Percentiles rank a stretch among this genome's conserved stretches.
These are phyloP conservation scores for Taenioides sp. DNA, from an alignment of 2,797 vertebrate genomes.

Conservation along the genomic window DNA sequence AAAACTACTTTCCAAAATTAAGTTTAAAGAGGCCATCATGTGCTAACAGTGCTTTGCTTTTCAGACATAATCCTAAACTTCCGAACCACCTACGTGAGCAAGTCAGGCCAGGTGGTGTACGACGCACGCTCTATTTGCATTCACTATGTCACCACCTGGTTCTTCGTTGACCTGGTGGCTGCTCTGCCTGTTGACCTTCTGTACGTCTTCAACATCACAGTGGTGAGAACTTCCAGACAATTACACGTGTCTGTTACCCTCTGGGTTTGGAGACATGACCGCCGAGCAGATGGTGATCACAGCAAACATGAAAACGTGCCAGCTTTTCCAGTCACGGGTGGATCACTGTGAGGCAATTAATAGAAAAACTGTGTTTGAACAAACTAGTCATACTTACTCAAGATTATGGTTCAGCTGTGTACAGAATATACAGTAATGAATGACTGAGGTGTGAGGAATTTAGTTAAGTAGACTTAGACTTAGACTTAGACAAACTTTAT, in stretches of 20 bases:
- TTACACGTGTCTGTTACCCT: conserved; percentile 1
- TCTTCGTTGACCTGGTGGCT: conserved; percentile 94
- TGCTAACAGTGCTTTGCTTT: conserved; percentile 20
- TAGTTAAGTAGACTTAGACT: too few species aligned
- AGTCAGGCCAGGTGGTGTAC: conserved; percentile 94
- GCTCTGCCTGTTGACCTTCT: conserved; percentile 96
- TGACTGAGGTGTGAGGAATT: background rate
- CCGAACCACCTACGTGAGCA: conserved; percentile 94
- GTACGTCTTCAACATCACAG: conserved; percentile 94
- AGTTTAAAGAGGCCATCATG: background rate
- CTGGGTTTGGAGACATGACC: conserved; percentile 3
- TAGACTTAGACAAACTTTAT: too few species aligned
- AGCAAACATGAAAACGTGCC: background rate
- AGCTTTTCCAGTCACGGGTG: conserved; percentile 5
- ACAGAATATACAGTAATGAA: background rate
- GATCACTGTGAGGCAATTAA: background rate
- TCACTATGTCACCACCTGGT: conserved; percentile 97
- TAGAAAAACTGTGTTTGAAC: conserved; percentile 16
- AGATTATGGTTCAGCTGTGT: conserved; percentile 10
- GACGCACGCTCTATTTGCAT: conserved; percentile 92
- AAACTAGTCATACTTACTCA: conserved; percentile 15
- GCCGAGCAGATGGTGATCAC: background rate
- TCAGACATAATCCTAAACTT: conserved; percentile 97
- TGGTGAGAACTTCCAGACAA: conserved; percentile 80
- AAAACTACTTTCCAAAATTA: background rate